Percentiles rank a stretch among this genome's conserved stretches.
Evolutionary conservation across 2,113 vertebrate genomes (phyloP).

Genomic region (Alligator sinensis): DNA sequence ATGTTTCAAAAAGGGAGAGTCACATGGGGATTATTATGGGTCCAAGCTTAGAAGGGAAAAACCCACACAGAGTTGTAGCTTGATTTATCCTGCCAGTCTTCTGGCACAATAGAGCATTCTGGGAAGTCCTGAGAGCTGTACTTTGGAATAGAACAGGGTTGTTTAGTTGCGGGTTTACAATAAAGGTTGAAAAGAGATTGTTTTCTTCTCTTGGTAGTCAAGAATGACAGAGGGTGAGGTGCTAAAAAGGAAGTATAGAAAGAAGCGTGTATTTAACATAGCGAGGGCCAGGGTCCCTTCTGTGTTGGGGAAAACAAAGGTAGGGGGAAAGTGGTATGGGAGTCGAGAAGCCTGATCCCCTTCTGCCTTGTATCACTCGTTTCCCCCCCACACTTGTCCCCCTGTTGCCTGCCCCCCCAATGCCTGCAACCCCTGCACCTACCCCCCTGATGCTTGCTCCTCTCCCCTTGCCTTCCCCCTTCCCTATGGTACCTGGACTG

Average conservation of each 20-base stretch:
- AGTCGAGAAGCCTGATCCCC: too few relatives aligned
- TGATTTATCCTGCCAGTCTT: background rate
- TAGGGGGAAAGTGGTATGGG: background rate
- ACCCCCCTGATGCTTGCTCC: too few relatives aligned
- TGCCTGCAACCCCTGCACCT: too few relatives aligned
- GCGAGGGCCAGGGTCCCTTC: background rate
- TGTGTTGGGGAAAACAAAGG: background rate
- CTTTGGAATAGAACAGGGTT: background rate
- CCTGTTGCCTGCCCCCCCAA: too few relatives aligned
- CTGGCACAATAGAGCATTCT: background rate
- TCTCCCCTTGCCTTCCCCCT: too few relatives aligned
- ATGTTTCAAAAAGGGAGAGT: background rate
- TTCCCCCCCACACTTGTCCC: too few relatives aligned
- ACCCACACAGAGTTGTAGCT: background rate
- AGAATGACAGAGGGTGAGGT: background rate
- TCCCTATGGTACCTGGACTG: too few relatives aligned
- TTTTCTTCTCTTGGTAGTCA: background rate
- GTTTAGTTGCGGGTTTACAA: too few relatives aligned
- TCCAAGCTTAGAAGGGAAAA: background rate
- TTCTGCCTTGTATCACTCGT: too few relatives aligned
- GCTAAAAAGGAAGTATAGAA: background rate
- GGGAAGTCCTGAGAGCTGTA: background rate
- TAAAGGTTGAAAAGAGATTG: too few relatives aligned
- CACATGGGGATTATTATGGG: background rate
- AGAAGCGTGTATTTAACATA: too few relatives aligned